These are phyloP conservation scores for Hyphantria cunea DNA, from an alignment of 1,140 invertebrate species.

Conservation along the genomic window DNA sequence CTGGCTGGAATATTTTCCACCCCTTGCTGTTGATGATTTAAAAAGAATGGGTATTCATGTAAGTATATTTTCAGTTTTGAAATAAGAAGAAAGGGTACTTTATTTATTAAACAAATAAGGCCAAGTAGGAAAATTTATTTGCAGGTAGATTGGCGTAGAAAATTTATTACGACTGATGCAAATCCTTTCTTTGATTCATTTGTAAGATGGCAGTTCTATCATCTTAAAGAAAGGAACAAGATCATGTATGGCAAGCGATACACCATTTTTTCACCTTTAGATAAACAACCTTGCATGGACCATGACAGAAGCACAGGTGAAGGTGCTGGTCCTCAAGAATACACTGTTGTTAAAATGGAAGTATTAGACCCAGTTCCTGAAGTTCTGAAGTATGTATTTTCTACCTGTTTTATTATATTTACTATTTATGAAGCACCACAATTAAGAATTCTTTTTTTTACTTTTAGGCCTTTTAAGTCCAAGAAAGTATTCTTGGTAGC, in stretches of 20 bases:
- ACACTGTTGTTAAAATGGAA: conserved; percentile 98
- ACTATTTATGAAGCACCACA: not conserved
- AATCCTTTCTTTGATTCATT: conserved; percentile 99
- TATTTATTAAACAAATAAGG: no score
- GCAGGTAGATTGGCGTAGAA: conserved; percentile 98
- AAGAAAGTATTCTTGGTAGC: conserved; percentile 94
- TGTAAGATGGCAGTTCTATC: conserved; percentile 97
- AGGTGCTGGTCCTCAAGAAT: conserved; percentile 98
- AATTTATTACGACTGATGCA: conserved; percentile 98
- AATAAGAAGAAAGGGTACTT: not conserved
- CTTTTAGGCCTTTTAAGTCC: conserved; percentile 80
- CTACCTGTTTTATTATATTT: no score
- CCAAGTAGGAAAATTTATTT: not conserved
- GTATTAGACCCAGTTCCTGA: conserved; percentile 88
- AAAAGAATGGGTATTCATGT: conserved; percentile 95
- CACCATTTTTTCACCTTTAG: conserved; percentile 97
- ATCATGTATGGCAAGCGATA: conserved; percentile 98
- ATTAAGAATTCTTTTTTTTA: conserved; percentile 9
- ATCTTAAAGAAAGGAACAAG: conserved; percentile 93
- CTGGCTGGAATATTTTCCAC: conserved; percentile 99
- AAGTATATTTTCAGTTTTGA: conserved; percentile 56
- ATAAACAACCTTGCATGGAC: conserved; percentile 99
- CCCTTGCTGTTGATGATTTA: conserved; percentile 92
- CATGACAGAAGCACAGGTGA: conserved; percentile 98
- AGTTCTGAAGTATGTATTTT: conserved; percentile 84